Conservation (phyloP, 2,113 vertebrate genomes). For the Casuarius casuarius region DNA sequence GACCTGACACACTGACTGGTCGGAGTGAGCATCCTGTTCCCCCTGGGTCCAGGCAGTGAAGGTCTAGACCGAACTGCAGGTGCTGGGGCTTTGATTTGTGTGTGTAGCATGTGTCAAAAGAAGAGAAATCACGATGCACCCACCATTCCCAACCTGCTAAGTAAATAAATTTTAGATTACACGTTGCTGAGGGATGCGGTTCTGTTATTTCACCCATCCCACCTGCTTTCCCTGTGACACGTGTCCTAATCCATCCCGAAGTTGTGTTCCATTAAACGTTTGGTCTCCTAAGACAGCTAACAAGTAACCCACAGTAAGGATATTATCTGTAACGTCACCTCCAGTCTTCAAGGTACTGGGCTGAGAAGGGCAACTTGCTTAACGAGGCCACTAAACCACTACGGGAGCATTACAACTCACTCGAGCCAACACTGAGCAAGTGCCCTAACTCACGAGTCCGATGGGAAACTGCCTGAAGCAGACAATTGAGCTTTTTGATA, state of each 20-base stretch:
- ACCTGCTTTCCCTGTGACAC: not conserved
- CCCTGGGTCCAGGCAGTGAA: not conserved
- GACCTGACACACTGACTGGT: rapidly evolving
- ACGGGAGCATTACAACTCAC: not conserved
- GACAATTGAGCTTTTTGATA: conserved; percentile 40
- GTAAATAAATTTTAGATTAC: not conserved
- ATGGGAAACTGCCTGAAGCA: conserved; percentile 9
- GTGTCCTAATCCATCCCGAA: rapidly evolving
- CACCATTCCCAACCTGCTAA: not conserved
- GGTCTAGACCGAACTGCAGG: not conserved
- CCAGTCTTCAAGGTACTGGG: not conserved
- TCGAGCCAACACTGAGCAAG: not conserved
- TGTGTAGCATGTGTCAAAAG: rapidly evolving
- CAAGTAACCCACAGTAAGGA: rapidly evolving
- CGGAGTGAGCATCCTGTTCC: not conserved
- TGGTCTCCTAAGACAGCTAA: not conserved
- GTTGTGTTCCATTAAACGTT: not conserved
- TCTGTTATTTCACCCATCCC: not conserved
- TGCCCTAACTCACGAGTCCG: not conserved
- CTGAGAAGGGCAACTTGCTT: not conserved
- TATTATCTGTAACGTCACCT: not conserved
- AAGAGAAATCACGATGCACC: not conserved
- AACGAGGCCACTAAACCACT: not conserved
- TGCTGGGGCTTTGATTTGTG: not conserved
- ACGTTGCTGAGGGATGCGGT: rapidly evolving